phyloP scores from a whole-genome alignment of 1,140 invertebrate genomes.

The Drosophila chauvacae region DNA sequence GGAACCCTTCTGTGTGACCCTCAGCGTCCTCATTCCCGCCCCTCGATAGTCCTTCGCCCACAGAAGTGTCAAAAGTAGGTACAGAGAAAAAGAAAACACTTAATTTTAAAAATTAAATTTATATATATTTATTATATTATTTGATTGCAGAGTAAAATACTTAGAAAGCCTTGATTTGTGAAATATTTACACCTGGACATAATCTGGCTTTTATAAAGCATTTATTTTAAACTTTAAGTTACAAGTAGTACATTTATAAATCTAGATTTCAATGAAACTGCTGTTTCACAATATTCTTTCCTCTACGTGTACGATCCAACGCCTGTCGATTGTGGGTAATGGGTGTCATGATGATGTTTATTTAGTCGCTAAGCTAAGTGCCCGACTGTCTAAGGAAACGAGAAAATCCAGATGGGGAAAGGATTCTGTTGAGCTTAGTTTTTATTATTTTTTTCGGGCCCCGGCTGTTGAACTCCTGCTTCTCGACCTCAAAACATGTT shows the following conservation, averaged over 20 bases:
- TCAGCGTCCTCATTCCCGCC: conserved; percentile 24
- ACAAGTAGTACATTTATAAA: too few relatives aligned
- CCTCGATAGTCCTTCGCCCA: not conserved
- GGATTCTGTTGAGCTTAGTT: conserved; percentile 27
- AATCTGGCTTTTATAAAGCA: not conserved
- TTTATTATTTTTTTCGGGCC: conserved; percentile 8
- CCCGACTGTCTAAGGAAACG: conserved; percentile 41
- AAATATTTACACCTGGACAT: not conserved
- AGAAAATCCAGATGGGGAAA: conserved; percentile 43
- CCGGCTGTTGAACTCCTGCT: conserved; percentile 54
- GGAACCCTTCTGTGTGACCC: conserved; percentile 61
- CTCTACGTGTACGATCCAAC: conserved; percentile 13
- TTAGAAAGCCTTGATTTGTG: not conserved
- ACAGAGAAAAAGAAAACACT: conserved; percentile 1
- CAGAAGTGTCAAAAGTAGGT: not conserved
- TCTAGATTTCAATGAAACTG: not conserved
- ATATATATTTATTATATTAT: not conserved
- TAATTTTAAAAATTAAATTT: not conserved
- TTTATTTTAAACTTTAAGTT: too few relatives aligned
- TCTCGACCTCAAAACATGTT: conserved; percentile 71
- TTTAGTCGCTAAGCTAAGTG: conserved; percentile 68
- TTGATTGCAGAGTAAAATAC: too few relatives aligned
- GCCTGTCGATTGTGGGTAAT: conserved; percentile 61
- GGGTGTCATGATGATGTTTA: conserved; percentile 78
- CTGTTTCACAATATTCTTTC: not conserved